A percentile compares a stretch with the other conserved stretches of the same genome.
phyloP scores from a whole-genome alignment of 1,140 invertebrate species.

The Delia radicum region DNA sequence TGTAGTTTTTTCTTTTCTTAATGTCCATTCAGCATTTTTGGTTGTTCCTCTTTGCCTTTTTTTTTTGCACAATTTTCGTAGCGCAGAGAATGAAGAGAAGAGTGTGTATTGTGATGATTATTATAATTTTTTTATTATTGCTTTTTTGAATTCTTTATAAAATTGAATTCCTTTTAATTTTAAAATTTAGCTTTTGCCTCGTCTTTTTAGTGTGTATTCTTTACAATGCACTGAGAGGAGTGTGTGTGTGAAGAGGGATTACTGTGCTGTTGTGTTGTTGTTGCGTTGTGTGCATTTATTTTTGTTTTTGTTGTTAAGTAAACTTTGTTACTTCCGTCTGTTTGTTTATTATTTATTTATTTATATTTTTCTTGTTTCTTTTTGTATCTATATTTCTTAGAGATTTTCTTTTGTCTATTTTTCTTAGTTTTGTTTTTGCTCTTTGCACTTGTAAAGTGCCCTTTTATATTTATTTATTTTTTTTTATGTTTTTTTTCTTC shows the following conservation, averaged over 20 bases:
- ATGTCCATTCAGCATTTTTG: background rate
- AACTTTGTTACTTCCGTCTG: slow-evolving; percentile 4
- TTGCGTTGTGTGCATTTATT: background rate
- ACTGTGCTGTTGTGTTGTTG: background rate
- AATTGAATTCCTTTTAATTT: background rate
- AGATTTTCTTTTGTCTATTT: background rate
- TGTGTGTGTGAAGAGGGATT: too few relatives aligned
- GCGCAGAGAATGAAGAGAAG: background rate
- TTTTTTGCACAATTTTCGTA: background rate
- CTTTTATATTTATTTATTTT: slow-evolving; percentile 15
- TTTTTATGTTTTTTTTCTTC: background rate
- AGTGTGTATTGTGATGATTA: background rate
- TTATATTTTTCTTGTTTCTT: background rate
- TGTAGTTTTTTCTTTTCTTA: background rate
- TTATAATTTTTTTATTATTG: background rate
- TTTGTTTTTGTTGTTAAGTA: background rate
- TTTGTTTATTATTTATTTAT: background rate
- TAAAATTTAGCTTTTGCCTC: background rate
- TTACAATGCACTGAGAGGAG: background rate
- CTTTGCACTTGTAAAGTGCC: background rate
- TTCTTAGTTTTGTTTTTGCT: background rate
- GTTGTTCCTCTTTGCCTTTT: background rate
- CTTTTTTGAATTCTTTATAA: background rate
- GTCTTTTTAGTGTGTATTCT: background rate
- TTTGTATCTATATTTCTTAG: background rate